Percentiles rank a stretch among this genome's conserved stretches.
Conservation (phyloP, 2,113 vertebrate species). For the Seriola aureovittata region DNA sequence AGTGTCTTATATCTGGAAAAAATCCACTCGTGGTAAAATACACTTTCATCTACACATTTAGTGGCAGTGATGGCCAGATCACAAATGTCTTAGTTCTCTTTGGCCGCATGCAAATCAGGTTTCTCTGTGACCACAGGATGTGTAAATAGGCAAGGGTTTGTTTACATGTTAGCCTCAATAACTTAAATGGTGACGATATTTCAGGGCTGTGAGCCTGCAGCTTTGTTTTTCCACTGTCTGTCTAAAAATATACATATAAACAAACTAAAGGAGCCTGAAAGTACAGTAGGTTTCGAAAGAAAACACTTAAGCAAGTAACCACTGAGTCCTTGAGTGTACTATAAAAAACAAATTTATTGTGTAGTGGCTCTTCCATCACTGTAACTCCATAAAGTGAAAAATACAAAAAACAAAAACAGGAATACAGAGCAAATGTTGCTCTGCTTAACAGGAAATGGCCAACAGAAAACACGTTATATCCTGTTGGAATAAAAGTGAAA, state of each 20-base stretch:
- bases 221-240: too few species aligned
- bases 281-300: neutral
- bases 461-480: neutral
- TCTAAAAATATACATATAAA: neutral
- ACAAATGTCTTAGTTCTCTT: too few species aligned
- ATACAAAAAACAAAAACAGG: neutral
- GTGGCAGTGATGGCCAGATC: too few species aligned
- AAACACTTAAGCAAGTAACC: too few species aligned
- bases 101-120: neutral
- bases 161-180: neutral
- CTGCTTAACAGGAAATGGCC: neutral
- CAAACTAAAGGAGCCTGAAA: neutral
- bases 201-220: too few species aligned
- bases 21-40: too few species aligned
- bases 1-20: too few species aligned
- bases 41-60: too few species aligned
- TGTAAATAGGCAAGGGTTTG: neutral
- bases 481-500: slow-evolving; percentile 4
- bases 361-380: neutral
- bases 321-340: too few species aligned
- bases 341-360: too few species aligned
- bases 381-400: neutral
- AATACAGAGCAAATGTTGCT: neutral
- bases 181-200: neutral
- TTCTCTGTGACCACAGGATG: too few species aligned